A percentile compares a stretch with the other conserved stretches of the same genome.
phyloP scores from a whole-genome alignment of 2,888 invertebrate genomes.

The Laothoe populi region DNA sequence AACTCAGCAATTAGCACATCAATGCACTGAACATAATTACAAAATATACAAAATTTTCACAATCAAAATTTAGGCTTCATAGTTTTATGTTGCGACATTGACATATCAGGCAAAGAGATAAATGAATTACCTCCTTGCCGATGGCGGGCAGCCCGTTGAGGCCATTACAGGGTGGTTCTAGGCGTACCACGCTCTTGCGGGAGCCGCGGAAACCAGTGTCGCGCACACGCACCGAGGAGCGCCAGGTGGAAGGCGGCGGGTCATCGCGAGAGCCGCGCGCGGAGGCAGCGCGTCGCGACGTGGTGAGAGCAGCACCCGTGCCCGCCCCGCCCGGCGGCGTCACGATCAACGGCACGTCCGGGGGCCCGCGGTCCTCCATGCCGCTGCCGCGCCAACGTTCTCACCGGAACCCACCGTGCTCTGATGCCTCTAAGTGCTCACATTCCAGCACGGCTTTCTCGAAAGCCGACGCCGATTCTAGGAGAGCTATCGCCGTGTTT shows the following conservation, averaged over 20 bases:
- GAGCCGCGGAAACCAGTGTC: conserved; percentile 87
- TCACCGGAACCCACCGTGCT: conserved; percentile 81
- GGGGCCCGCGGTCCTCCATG: conserved; percentile 84
- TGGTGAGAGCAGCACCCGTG: conserved; percentile 68
- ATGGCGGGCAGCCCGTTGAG: conserved; percentile 83
- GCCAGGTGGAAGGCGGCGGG: conserved; percentile 81
- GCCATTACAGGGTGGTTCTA: conserved; percentile 87
- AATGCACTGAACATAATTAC: conserved; percentile 4
- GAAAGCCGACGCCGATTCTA: conserved; percentile 78
- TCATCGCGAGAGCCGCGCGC: conserved; percentile 76
- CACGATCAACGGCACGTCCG: conserved; percentile 78
- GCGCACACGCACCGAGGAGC: conserved; percentile 87
- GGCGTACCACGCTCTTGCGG: conserved; percentile 86
- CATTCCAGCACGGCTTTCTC: conserved; percentile 79
- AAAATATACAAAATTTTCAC: conserved; percentile 8
- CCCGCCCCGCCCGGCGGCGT: conserved; percentile 65
- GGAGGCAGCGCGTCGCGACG: conserved; percentile 71
- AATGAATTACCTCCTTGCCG: conserved; percentile 83
- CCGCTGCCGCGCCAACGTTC: conserved; percentile 84
- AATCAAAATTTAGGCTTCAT: neutral
- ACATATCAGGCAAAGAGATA: conserved; percentile 61
- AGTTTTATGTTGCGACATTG: conserved; percentile 26
- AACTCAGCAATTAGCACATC: conserved; percentile 4
- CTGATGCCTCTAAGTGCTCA: conserved; percentile 75
- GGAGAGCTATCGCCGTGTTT: conserved; percentile 79